Conservation (phyloP, 2,797 vertebrate genomes). For the Phylloscopus collybita region DNA sequence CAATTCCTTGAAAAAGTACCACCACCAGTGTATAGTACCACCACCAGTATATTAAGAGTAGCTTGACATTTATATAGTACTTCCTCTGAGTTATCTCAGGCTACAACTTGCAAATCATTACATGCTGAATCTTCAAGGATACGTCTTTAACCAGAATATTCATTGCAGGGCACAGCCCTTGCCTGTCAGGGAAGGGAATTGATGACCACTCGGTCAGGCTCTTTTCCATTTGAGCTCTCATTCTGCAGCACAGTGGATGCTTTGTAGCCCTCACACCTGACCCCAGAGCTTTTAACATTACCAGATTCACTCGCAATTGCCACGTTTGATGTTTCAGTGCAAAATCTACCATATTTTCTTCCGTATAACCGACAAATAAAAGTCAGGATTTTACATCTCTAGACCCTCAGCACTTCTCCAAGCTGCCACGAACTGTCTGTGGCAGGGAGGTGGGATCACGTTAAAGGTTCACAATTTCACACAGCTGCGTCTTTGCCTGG, state of each 20-base stretch:
- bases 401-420: constrained; percentile 17
- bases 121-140: constrained; percentile 3
- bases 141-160: neutral
- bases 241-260: neutral
- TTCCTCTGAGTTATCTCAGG: constrained; percentile 52
- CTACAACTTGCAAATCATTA: constrained; percentile 54
- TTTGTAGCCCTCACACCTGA: constrained; percentile 35
- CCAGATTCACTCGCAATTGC: neutral
- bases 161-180: neutral
- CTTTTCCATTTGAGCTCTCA: neutral
- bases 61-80: constrained; percentile 58
- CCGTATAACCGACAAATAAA: neutral
- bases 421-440: constrained; percentile 13
- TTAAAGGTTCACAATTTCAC: constrained; percentile 65
- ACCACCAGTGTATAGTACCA: constrained; percentile 14
- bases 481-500: constrained; percentile 42
- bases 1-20: constrained; percentile 60
- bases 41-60: constrained; percentile 41
- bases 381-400: constrained; percentile 34
- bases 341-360: neutral
- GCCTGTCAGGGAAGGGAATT: constrained; percentile 1
- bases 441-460: constrained; percentile 28
- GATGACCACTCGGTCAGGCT: neutral
- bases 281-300: neutral
- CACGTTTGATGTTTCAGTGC: neutral